phyloP scores from a whole-genome alignment of 2,113 vertebrate species.

The Zootoca vivipara region DNA sequence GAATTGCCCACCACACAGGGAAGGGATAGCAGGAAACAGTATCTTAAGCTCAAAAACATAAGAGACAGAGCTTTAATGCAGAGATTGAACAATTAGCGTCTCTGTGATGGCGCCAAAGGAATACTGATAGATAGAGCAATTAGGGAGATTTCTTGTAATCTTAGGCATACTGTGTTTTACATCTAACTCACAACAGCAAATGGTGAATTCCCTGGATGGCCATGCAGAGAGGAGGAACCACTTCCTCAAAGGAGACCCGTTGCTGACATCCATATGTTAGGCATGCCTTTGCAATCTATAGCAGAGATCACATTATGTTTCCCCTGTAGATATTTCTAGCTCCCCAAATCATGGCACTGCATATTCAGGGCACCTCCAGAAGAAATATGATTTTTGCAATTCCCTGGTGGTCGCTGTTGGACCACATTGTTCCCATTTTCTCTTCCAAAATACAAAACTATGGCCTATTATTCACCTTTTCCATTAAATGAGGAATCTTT shows the following conservation, averaged over 20 bases:
- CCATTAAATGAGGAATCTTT: background rate
- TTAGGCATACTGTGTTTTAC: conserved; percentile 25
- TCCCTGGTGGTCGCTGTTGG: background rate
- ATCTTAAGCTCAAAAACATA: conserved; percentile 1
- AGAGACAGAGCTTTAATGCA: background rate
- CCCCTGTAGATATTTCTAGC: background rate
- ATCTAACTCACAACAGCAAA: conserved; percentile 22
- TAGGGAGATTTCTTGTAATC: conserved; percentile 25
- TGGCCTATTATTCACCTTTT: background rate
- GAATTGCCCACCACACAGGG: background rate
- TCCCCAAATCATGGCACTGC: background rate
- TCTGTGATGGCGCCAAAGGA: background rate
- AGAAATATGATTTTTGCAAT: background rate
- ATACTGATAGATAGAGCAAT: conserved; percentile 20
- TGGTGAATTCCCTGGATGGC: conserved; percentile 3
- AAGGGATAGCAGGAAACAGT: background rate
- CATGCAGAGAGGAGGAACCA: conserved; percentile 16
- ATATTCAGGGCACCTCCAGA: background rate
- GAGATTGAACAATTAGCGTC: background rate
- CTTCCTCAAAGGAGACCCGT: background rate
- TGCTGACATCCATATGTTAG: conserved; percentile 8
- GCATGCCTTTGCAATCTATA: background rate
- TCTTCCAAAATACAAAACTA: background rate
- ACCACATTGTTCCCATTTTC: background rate
- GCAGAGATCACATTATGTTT: background rate